Conservation (phyloP, 2,797 vertebrate species). For the Sebastes matsubarae region DNA sequence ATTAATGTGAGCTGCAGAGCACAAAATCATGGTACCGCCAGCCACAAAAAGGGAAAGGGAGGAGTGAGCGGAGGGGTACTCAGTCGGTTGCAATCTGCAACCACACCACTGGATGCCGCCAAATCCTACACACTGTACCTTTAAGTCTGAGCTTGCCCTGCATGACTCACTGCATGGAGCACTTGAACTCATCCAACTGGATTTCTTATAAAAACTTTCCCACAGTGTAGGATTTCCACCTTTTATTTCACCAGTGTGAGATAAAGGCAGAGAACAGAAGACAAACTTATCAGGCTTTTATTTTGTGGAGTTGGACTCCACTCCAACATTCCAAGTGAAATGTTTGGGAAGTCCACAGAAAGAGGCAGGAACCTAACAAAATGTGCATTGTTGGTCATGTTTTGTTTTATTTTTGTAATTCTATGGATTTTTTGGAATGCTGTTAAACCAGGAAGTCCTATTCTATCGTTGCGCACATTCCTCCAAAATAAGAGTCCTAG, state of each 20-base stretch:
- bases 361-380: not conserved
- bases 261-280: not conserved
- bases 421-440: not conserved
- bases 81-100: too few relatives aligned
- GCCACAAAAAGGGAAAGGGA: too few relatives aligned
- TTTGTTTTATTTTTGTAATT: not conserved
- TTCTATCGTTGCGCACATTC: not conserved
- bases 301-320: not conserved
- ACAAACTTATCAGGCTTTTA: not conserved
- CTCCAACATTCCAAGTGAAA: not conserved
- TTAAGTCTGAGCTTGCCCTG: too few relatives aligned
- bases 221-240: not conserved
- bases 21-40: too few relatives aligned
- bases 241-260: not conserved
- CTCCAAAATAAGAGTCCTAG: not conserved
- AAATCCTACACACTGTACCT: too few relatives aligned
- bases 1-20: fast-evolving
- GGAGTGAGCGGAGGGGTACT: too few relatives aligned
- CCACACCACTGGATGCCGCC: too few relatives aligned
- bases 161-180: not conserved
- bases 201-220: not conserved
- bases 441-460: not conserved
- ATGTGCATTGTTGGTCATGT: not conserved
- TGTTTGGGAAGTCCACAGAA: not conserved
- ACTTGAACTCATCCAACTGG: not conserved